A percentile compares a stretch with the other conserved stretches of the same genome.
phyloP scores from a whole-genome alignment of 2,797 vertebrate genomes.

The Smutsia temminckii region DNA sequence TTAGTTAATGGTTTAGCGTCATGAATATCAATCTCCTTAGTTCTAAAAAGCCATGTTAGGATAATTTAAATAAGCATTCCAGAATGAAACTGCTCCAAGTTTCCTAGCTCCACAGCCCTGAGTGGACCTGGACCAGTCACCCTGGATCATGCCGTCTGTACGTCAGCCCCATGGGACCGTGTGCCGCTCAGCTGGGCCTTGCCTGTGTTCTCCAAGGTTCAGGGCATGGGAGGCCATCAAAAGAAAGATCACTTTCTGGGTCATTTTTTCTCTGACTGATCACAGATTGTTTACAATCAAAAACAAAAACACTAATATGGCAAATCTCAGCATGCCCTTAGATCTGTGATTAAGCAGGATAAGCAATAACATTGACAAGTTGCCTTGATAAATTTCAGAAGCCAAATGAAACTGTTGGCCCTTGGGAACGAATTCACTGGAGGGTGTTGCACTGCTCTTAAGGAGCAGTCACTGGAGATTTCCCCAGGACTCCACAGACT shows the following conservation, averaged over 20 bases:
- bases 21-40: background rate
- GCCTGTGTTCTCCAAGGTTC: background rate
- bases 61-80: conserved; percentile 17
- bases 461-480: conserved; percentile 65
- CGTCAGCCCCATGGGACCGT: background rate
- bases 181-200: background rate
- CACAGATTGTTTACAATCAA: background rate
- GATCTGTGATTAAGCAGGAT: conserved; percentile 63
- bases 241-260: background rate
- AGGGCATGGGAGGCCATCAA: background rate
- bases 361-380: conserved; percentile 67
- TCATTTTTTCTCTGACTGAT: background rate
- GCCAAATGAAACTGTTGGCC: conserved; percentile 59
- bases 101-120: background rate
- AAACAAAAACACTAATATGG: background rate
- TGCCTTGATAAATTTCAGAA: conserved; percentile 72
- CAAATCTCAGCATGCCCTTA: conserved; percentile 13
- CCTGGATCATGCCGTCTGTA: background rate
- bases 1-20: background rate
- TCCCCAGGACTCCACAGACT: background rate
- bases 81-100: background rate
- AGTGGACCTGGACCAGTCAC: background rate
- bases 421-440: conserved; percentile 70
- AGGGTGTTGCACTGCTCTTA: conserved; percentile 58
- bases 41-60: background rate